Conservation (phyloP, 1,140 invertebrate species). For the Drosophila yakuba region DNA sequence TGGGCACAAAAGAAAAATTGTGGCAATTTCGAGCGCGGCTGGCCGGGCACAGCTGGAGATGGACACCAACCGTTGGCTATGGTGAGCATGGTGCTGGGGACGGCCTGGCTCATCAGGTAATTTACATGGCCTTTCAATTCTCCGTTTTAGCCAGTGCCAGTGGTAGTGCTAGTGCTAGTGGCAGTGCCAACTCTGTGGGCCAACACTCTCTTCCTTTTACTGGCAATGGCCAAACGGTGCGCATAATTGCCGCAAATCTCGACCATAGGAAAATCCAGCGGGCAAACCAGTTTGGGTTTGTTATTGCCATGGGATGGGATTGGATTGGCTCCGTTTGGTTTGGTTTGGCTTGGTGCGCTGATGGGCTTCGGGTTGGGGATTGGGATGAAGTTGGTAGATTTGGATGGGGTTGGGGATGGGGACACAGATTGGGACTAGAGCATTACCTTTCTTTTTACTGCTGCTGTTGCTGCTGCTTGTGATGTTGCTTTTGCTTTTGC, state of each 20-base stretch:
- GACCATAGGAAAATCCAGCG: constrained; percentile 59
- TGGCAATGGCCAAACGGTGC: constrained; percentile 65
- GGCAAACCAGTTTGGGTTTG: constrained; percentile 48
- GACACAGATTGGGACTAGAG: constrained; percentile 26
- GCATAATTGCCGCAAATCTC: constrained; percentile 79
- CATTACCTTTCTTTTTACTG: constrained; percentile 72
- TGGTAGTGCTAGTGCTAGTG: constrained; percentile 2
- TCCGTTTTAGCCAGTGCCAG: constrained; percentile 39
- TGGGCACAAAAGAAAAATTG: constrained; percentile 56
- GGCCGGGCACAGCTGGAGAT: constrained; percentile 68
- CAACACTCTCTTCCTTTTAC: constrained; percentile 82
- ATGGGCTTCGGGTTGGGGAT: constrained; percentile 12
- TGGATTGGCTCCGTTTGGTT: constrained; percentile 13
- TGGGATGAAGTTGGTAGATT: neutral
- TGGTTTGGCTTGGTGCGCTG: neutral
- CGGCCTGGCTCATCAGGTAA: constrained; percentile 70
- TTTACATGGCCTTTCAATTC: constrained; percentile 81
- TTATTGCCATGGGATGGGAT: constrained; percentile 34
- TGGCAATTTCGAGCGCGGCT: constrained; percentile 62
- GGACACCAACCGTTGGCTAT: constrained; percentile 18
- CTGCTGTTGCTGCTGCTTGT: constrained; percentile 9
- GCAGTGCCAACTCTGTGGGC: constrained; percentile 37
- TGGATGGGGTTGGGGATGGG: constrained; percentile 29
- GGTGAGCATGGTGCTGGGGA: neutral
- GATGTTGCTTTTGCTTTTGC: constrained; percentile 12